These are phyloP conservation scores for Microcebus jonahi DNA, from an alignment of 2,113 vertebrate genomes.

Conservation along the genomic window DNA sequence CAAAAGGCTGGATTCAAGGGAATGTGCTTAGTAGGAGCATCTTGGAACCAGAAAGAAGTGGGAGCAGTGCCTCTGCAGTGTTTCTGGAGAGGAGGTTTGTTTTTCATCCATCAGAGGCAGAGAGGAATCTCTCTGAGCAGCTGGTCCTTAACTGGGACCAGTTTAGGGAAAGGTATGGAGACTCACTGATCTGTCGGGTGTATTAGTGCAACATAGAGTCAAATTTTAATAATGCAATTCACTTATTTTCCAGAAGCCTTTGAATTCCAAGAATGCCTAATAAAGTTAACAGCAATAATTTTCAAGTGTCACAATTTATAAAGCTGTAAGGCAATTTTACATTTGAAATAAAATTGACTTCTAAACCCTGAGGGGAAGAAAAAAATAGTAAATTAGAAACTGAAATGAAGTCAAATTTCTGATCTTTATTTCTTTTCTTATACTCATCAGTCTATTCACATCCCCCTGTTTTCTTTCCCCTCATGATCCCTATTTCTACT, in stretches of 20 bases:
- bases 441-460: neutral
- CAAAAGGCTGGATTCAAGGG: no score
- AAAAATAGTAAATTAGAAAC: neutral
- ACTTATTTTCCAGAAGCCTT: neutral
- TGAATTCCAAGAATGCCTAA: slow-evolving; percentile 1
- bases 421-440: neutral
- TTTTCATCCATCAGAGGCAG: no score
- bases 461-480: neutral
- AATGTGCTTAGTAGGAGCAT: no score
- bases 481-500: neutral
- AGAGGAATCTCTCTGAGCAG: no score
- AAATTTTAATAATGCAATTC: neutral
- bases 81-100: no score
- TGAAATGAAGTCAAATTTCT: neutral
- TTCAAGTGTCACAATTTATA: neutral
- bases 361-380: neutral
- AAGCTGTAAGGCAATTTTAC: neutral
- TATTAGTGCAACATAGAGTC: neutral
- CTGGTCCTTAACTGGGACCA: neutral
- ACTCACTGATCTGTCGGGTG: neutral
- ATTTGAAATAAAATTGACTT: neutral
- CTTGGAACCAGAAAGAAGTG: no score
- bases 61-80: no score
- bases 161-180: neutral
- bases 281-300: neutral